phyloP scores from a whole-genome alignment of 2,113 vertebrate genomes.

The Onychostoma macrolepis region DNA sequence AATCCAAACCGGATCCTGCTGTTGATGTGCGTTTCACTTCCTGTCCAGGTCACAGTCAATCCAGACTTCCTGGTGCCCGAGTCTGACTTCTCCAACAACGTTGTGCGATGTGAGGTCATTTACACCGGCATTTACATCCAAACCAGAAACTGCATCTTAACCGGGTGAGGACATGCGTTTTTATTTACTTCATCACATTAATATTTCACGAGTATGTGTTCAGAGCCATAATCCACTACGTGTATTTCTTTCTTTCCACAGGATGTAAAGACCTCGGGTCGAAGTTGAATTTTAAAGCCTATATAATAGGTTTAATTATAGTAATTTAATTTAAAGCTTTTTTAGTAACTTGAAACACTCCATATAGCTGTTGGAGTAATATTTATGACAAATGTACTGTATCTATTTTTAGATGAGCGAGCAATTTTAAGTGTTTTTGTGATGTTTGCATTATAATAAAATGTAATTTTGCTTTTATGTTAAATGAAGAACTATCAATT shows the following conservation, averaged over 20 bases:
- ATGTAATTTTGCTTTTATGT: not conserved
- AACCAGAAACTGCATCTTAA: conserved; percentile 78
- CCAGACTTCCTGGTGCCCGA: conserved; percentile 79
- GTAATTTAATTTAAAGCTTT: conserved; percentile 15
- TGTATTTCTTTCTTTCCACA: conserved; percentile 9
- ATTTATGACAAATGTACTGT: conserved; percentile 42
- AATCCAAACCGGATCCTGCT: not conserved
- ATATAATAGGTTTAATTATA: conserved; percentile 6
- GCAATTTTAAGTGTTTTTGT: not conserved
- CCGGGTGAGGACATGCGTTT: conserved; percentile 67
- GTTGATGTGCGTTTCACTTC: not conserved
- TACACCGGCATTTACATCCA: conserved; percentile 82
- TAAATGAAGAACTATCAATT: not conserved
- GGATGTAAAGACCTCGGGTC: conserved; percentile 20
- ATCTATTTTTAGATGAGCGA: conserved; percentile 24
- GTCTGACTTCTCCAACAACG: conserved; percentile 82
- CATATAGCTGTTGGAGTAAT: conserved; percentile 34
- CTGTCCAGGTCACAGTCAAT: conserved; percentile 80
- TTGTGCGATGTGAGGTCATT: conserved; percentile 79
- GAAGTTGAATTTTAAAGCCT: not conserved
- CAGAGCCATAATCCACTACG: not conserved
- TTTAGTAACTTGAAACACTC: conserved; percentile 46
- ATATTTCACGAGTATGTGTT: not conserved
- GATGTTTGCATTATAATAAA: not conserved
- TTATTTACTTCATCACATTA: not conserved